Base-by-base conservation (phyloP, 2,888 invertebrate genomes). In the Ligdia adustata region DNA sequence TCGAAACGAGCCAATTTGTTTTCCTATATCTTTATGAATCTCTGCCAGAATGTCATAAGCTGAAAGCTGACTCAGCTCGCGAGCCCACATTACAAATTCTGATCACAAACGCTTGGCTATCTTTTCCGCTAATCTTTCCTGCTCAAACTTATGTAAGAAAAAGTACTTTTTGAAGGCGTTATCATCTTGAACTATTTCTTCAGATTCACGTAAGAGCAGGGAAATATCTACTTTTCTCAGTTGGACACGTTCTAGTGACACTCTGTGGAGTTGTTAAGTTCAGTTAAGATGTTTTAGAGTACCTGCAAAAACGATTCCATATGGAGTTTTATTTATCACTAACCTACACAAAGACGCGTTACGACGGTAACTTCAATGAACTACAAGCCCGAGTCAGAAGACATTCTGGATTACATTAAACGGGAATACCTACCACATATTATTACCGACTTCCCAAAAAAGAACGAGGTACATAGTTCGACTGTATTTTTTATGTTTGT, bases 81-180 rank as follows among this genome's bases (percentile, higher is more conserved):
- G 37, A 14, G 15, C 31, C 32, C 44, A 47, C 52, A 55, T 56
- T 56, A 54, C 24, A 52, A 48, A 59, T 59, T 56, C 59, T 41
- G 28, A 44, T 52, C 59, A 55, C 58, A 59, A 48, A 45, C 45
- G 52, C 56, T 52, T 48, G 56, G 52, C 53, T 59, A 59, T 59
- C 56, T 54, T 54, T 58, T 54, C 48, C 43, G 52, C 54, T 49
- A 59, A 59, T 59, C 59, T 59, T 54, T 49, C 53, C 58, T 28
- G 18, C 44, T 54, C 43, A 43, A 58, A 58, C 58, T 55, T 53
- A 55, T 53, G 47, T 38, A 42, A 42, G 42, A 28, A 14, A 9
- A 22, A 41, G 41, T 31, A 26, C 27, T 9, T 48, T 33, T 42
- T 33, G 27, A 31, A 6, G 28, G 31, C 37, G 29, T 37, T 31